Percentiles rank a stretch among this genome's conserved stretches.
Evolutionary conservation across 2,113 vertebrate genomes (phyloP).

Genomic region (Anthoscopus minutus): DNA sequence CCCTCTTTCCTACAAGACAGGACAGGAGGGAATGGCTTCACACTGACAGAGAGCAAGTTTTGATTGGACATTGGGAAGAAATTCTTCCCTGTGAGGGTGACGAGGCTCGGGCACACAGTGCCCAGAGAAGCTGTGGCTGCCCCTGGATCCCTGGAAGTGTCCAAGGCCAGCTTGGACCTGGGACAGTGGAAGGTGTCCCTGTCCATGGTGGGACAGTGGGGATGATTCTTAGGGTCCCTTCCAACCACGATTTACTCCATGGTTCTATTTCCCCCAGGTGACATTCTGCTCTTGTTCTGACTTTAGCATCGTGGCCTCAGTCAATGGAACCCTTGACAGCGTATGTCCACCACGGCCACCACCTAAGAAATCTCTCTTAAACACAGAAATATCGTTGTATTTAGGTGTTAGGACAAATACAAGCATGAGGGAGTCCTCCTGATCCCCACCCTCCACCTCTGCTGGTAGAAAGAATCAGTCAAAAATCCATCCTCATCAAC

Average conservation of each 20-base stretch:
- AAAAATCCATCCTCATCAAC: neutral
- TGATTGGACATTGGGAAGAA: neutral
- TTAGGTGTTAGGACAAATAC: neutral
- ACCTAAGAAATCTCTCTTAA: neutral
- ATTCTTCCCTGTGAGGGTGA: neutral
- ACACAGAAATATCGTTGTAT: neutral
- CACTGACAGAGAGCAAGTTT: neutral
- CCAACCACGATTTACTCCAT: neutral
- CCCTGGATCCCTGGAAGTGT: neutral
- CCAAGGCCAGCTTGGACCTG: neutral
- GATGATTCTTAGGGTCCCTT: neutral
- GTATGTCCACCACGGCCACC: neutral
- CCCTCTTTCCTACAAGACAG: neutral
- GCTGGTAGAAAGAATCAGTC: neutral
- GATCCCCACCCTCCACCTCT: neutral
- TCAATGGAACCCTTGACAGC: neutral
- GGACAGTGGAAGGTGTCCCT: neutral
- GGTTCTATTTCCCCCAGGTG: neutral
- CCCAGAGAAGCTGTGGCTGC: neutral
- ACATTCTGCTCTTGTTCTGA: neutral
- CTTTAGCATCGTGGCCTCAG: neutral
- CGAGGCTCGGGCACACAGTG: neutral
- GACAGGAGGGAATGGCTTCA: neutral
- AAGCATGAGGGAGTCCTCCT: neutral
- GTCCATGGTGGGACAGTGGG: neutral